Conservation (phyloP, 2,113 vertebrate genomes). For the Myocastor coypus region DNA sequence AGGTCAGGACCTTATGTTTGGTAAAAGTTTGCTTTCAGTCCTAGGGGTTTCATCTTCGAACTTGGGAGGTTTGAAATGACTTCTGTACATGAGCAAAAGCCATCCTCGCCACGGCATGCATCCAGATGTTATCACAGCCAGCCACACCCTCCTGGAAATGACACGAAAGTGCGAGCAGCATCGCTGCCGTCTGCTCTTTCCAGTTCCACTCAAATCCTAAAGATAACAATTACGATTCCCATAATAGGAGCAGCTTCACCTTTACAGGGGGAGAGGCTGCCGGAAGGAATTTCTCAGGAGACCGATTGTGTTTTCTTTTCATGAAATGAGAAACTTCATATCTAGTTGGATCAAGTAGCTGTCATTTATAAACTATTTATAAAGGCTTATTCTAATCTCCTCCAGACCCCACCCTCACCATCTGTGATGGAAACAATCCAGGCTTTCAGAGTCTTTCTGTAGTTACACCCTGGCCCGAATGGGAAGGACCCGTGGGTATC, state of each 20-base stretch:
- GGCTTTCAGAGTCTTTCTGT: not conserved
- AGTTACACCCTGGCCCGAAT: not conserved
- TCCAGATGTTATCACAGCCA: fast-evolving
- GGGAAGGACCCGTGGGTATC: not conserved
- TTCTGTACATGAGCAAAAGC: not conserved
- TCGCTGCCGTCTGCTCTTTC: fast-evolving
- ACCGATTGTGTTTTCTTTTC: not conserved
- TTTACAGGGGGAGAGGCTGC: fast-evolving
- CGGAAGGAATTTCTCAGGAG: fast-evolving
- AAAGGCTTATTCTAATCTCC: not conserved
- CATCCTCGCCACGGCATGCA: fast-evolving
- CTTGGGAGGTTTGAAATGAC: not conserved
- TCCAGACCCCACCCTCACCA: no score
- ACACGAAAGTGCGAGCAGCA: fast-evolving
- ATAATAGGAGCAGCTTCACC: not conserved
- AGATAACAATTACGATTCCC: not conserved
- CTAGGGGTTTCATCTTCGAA: not conserved
- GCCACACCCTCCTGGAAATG: fast-evolving
- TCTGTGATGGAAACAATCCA: not conserved
- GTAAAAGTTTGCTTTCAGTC: not conserved
- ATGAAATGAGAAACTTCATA: not conserved
- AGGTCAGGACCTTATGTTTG: conserved; percentile 39
- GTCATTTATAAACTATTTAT: not conserved
- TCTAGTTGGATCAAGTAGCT: no score
- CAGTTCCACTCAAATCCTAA: not conserved